These are phyloP conservation scores for Drosophila mojavensis DNA, from an alignment of 1,140 invertebrate species.

Conservation along the genomic window DNA sequence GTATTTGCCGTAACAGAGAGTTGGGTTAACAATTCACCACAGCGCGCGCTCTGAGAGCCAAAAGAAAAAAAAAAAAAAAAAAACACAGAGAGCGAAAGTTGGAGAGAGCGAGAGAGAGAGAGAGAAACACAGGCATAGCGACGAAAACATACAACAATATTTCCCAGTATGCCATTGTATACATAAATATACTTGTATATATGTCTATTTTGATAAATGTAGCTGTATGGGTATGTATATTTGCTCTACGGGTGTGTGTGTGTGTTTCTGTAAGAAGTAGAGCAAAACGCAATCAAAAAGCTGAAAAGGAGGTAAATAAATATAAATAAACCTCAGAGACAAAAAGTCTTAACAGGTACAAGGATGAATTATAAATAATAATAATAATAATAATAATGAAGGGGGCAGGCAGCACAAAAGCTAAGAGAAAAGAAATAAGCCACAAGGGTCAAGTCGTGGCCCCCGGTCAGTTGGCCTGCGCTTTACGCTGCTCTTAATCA, in stretches of 20 bases:
- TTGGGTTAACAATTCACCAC: slow-evolving; percentile 27
- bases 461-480: slow-evolving; percentile 7
- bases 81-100: background rate
- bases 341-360: slow-evolving; percentile 52
- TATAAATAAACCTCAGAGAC: slow-evolving; percentile 20
- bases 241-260: background rate
- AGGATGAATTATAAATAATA: slow-evolving; percentile 58
- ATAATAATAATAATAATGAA: slow-evolving; percentile 57
- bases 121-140: slow-evolving; percentile 5
- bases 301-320: slow-evolving; percentile 29
- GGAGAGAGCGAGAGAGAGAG: slow-evolving; percentile 15
- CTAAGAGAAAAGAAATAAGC: background rate
- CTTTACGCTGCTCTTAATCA: slow-evolving; percentile 40
- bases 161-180: slow-evolving; percentile 50
- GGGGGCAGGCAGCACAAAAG: slow-evolving; percentile 8
- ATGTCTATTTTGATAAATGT: too few species aligned
- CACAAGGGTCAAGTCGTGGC: slow-evolving; percentile 11
- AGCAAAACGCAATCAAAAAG: slow-evolving; percentile 50
- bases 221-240: too few species aligned
- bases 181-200: background rate
- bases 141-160: slow-evolving; percentile 49
- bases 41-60: slow-evolving; percentile 12
- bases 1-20: slow-evolving; percentile 6
- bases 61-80: too few species aligned
- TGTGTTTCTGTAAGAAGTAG: slow-evolving; percentile 37